A percentile compares a stretch with the other conserved stretches of the same genome.
phyloP scores from a whole-genome alignment of 2,113 vertebrate species.

The Cheirogaleus medius region DNA sequence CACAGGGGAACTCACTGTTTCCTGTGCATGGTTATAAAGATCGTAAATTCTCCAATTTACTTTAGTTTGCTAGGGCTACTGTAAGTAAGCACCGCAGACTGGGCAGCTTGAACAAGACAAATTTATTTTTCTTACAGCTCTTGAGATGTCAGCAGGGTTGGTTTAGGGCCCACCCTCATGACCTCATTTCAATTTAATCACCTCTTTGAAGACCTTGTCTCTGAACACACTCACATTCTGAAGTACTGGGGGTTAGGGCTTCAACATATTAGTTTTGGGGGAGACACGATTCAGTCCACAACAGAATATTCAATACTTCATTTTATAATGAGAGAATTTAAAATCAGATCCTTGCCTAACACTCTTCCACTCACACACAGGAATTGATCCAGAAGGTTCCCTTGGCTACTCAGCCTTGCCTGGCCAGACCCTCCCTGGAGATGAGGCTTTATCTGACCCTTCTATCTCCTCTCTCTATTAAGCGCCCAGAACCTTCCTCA shows the following conservation, averaged over 20 bases:
- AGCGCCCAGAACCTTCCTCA: fast-evolving
- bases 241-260: not conserved
- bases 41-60: not conserved
- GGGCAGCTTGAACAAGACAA: not conserved
- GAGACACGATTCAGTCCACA: not conserved
- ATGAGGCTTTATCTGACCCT: not conserved
- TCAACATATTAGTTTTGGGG: not conserved
- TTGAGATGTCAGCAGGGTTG: not conserved
- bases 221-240: not conserved
- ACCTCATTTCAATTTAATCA: not conserved
- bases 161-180: not conserved
- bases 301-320: not conserved
- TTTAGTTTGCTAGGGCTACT: not conserved
- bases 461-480: not conserved
- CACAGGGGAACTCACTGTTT: not conserved
- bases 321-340: not conserved
- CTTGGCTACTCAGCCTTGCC: not conserved
- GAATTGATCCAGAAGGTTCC: not conserved
- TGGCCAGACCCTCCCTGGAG: not conserved
- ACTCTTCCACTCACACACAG: not conserved
- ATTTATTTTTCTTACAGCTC: not conserved
- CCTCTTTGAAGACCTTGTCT: not conserved
- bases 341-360: not conserved
- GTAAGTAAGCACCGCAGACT: not conserved
- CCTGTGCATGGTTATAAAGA: not conserved